Evolutionary conservation across 2,797 vertebrate genomes (phyloP).

Genomic region (Geotrypetes seraphini): DNA sequence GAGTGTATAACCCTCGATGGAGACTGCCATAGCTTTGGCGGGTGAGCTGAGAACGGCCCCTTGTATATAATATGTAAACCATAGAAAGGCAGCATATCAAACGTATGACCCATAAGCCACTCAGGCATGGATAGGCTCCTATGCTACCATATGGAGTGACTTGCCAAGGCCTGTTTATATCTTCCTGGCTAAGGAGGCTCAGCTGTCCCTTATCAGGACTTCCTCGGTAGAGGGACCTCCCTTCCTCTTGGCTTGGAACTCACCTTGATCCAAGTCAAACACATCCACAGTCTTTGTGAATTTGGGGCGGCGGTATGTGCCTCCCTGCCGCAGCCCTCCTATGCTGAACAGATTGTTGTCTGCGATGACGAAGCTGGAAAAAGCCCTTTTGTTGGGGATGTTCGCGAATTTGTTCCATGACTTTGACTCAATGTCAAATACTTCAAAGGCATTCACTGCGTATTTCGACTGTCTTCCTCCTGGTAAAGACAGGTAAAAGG

Average conservation of each 20-base stretch:
- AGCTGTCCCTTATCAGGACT: neutral
- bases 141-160: too few species aligned
- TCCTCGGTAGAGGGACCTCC: too few species aligned
- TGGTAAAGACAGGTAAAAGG: constrained; percentile 21
- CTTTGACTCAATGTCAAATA: constrained; percentile 78
- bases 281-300: constrained; percentile 90
- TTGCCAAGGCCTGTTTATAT: too few species aligned
- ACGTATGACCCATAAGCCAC: too few species aligned
- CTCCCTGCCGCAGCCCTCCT: constrained; percentile 83
- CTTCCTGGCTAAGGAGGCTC: too few species aligned
- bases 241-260: neutral
- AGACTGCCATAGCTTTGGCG: too few species aligned
- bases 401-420: constrained; percentile 78
- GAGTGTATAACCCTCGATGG: too few species aligned
- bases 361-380: constrained; percentile 78
- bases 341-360: constrained; percentile 76
- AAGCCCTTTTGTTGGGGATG: constrained; percentile 85
- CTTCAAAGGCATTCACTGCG: constrained; percentile 79
- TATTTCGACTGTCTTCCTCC: constrained; percentile 90
- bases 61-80: too few species aligned
- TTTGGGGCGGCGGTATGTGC: constrained; percentile 85
- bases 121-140: too few species aligned
- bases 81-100: too few species aligned
- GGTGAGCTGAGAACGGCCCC: too few species aligned
- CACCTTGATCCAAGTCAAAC: constrained; percentile 86